Conservation (phyloP, 2,888 invertebrate species). For the Eupithecia subumbrata region DNA sequence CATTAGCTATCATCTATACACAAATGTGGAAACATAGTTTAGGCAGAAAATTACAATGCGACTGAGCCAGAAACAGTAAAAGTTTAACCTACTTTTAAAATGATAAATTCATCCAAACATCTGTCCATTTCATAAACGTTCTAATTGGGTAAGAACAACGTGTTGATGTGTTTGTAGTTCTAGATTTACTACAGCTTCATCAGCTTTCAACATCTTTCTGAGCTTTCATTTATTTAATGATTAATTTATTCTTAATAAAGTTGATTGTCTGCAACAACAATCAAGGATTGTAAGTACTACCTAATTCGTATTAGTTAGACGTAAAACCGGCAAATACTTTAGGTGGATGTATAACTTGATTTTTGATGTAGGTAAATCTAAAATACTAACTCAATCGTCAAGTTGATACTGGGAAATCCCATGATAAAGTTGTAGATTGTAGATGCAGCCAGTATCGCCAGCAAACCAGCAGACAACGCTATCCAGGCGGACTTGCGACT, state of each 20-base stretch:
- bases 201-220: too few species aligned
- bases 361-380: background rate
- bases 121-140: background rate
- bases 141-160: background rate
- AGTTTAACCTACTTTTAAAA: too few species aligned
- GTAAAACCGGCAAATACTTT: background rate
- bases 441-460: constrained; percentile 36
- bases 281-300: background rate
- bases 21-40: too few species aligned
- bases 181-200: too few species aligned
- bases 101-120: too few species aligned
- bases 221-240: too few species aligned
- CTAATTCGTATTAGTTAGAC: background rate
- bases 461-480: constrained; percentile 44
- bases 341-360: background rate
- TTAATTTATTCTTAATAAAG: too few species aligned
- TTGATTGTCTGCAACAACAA: background rate
- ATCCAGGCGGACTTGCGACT: constrained; percentile 53
- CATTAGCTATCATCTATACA: background rate
- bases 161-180: too few species aligned
- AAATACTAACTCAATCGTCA: constrained; percentile 40
- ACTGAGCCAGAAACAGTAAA: too few species aligned
- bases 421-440: constrained; percentile 44
- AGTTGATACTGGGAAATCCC: constrained; percentile 33
- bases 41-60: too few species aligned